These are phyloP conservation scores for Drosophila nigricruria DNA, from an alignment of 2,888 invertebrate genomes.

Conservation along the genomic window DNA sequence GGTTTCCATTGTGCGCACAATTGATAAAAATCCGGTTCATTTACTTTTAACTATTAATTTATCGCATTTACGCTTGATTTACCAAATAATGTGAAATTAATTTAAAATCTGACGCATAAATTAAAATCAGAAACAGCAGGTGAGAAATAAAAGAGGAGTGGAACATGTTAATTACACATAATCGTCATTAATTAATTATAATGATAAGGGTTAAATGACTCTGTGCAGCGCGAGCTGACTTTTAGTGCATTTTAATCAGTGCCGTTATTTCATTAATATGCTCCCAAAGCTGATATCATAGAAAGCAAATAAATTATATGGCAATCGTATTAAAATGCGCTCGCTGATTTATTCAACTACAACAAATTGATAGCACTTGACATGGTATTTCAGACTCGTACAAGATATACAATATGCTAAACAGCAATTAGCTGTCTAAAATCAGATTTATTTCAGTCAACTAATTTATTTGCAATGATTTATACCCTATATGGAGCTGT, in stretches of 20 bases:
- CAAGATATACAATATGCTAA: conserved; percentile 5
- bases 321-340: neutral
- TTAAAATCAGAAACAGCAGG: conserved; percentile 45
- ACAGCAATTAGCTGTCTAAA: conserved; percentile 10
- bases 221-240: conserved; percentile 7
- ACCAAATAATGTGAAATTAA: conserved; percentile 67
- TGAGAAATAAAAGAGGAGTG: neutral
- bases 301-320: conserved; percentile 3
- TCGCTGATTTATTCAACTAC: neutral
- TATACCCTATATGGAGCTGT: neutral
- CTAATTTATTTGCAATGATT: neutral
- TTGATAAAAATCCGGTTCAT: conserved; percentile 26
- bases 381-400: neutral
- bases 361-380: neutral
- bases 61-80: conserved; percentile 74
- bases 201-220: conserved; percentile 34
- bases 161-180: conserved; percentile 65
- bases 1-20: conserved; percentile 14
- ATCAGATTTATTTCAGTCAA: neutral
- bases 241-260: conserved; percentile 46
- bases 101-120: conserved; percentile 64
- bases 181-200: conserved; percentile 76
- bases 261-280: conserved; percentile 22
- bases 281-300: conserved; percentile 5
- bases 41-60: conserved; percentile 72